Conservation (phyloP, 2,888 invertebrate genomes). For the Cephalotes varians region DNA sequence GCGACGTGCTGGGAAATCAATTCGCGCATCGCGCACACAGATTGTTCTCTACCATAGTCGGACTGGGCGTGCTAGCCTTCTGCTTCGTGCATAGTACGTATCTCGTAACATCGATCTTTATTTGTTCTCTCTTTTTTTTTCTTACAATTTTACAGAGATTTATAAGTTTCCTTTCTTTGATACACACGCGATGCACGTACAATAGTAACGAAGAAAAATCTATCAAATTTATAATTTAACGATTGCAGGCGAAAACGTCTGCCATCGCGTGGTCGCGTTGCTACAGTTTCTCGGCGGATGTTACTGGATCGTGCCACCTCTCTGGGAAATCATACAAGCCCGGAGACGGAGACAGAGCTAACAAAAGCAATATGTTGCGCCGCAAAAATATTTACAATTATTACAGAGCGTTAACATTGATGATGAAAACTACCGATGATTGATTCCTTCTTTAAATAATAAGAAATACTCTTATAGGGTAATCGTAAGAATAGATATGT, state of each 20-base stretch:
- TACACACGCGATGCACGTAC: neutral
- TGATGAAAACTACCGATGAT: neutral
- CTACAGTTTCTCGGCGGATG: slow-evolving; percentile 75
- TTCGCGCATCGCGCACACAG: slow-evolving; percentile 68
- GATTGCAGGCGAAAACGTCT: slow-evolving; percentile 69
- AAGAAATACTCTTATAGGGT: slow-evolving; percentile 22
- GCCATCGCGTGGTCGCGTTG: slow-evolving; percentile 68
- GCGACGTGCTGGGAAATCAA: slow-evolving; percentile 75
- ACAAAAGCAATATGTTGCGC: neutral
- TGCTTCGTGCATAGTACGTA: slow-evolving; percentile 73
- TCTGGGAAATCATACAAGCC: slow-evolving; percentile 67
- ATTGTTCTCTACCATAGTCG: slow-evolving; percentile 75
- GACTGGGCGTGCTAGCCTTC: slow-evolving; percentile 71
- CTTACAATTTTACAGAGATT: slow-evolving; percentile 10
- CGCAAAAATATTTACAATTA: slow-evolving; percentile 10
- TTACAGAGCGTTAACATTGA: slow-evolving; percentile 1
- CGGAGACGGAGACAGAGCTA: slow-evolving; percentile 50
- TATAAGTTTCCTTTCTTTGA: slow-evolving; percentile 11
- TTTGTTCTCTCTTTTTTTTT: neutral
- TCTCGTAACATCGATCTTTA: slow-evolving; percentile 9
- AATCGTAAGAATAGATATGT: slow-evolving; percentile 16
- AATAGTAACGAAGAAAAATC: neutral
- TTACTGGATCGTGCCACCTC: slow-evolving; percentile 74
- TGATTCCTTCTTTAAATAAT: neutral
- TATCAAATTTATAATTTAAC: slow-evolving; percentile 5